Conservation (phyloP, 2,797 vertebrate species). For the Ciconia nigra region DNA sequence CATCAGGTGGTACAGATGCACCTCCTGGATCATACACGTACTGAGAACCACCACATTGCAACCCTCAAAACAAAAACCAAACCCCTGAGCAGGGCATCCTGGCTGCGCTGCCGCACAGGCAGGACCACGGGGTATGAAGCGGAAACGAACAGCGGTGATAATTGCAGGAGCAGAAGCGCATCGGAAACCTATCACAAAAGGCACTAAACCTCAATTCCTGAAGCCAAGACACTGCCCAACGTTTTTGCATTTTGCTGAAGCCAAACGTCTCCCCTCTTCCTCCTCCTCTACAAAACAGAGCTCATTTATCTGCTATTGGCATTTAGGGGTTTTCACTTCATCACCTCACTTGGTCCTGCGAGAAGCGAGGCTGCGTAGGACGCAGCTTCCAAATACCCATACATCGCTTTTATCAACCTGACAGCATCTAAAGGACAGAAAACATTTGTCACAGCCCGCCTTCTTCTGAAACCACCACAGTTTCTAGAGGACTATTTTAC, state of each 20-base stretch:
- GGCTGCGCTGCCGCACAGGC: neutral
- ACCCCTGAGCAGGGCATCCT: neutral
- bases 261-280: neutral
- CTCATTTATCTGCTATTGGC: neutral
- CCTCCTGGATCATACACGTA: neutral
- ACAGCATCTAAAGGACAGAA: neutral
- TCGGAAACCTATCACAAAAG: neutral
- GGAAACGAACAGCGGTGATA: fast-evolving
- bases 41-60: neutral
- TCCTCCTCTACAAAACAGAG: neutral
- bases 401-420: neutral
- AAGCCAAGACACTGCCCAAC: too few species aligned
- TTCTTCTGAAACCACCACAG: neutral
- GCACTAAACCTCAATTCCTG: neutral
- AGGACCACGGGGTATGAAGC: fast-evolving
- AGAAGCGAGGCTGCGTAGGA: neutral
- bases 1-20: neutral
- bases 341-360: fast-evolving
- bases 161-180: fast-evolving
- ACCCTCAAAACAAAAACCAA: neutral
- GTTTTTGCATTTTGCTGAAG: fast-evolving
- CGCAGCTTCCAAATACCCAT: fast-evolving
- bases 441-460: fast-evolving
- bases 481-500: neutral
- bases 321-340: neutral